Evolutionary conservation across 2,888 invertebrate species (phyloP), one percentile per base, ranked within the genome.

Genomic region (Pseudococcus viburni): DNA sequence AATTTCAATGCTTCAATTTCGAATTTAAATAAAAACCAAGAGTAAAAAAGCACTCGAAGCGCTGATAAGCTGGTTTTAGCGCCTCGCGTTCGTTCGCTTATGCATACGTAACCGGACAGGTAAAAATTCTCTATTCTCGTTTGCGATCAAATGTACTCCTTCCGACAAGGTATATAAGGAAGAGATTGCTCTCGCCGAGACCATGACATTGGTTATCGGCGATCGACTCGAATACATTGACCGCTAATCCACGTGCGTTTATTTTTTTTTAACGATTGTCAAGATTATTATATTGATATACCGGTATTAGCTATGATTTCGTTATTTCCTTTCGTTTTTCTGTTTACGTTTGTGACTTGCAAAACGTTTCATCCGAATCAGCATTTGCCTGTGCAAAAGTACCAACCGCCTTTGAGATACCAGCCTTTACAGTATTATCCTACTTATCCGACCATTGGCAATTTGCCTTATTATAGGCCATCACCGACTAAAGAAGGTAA

Each of bases 201-300:
- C 88, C 88, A 80, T 88, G 88, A 88, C 88, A 88, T 88, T 88
- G 88, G 88, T 88, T 88, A 88, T 88, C 83, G 83, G 80, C 88
- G 55, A 88, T 83, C 83, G 77, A 51, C 59, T 88, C 83, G 80
- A 88, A 88, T 88, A 88, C 88, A 83, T 88, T 88, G 88, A 88
- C 88, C 88, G 88, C 88, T 80, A 80, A 83, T 88, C 83, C 83
- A 83, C 83, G 80, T 88, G 59, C 83, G 80, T 80, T 88, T 87
- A 42, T 86, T 86, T 42, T 84, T 15, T 64, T 64, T 77, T 77
- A 39, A 42, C 26, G 46, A 83, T 22, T 83, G 80, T 83, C 80
- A 83, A 83, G 80, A 83, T 83, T 77, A 73, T 77, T 48, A 17
- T 84, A 46, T 80, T 12, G 26, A 51, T 84, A 51, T 84, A 26